These are phyloP conservation scores for Cataglyphis livida DNA, from an alignment of 2,888 invertebrate genomes.

Conservation along the genomic window DNA sequence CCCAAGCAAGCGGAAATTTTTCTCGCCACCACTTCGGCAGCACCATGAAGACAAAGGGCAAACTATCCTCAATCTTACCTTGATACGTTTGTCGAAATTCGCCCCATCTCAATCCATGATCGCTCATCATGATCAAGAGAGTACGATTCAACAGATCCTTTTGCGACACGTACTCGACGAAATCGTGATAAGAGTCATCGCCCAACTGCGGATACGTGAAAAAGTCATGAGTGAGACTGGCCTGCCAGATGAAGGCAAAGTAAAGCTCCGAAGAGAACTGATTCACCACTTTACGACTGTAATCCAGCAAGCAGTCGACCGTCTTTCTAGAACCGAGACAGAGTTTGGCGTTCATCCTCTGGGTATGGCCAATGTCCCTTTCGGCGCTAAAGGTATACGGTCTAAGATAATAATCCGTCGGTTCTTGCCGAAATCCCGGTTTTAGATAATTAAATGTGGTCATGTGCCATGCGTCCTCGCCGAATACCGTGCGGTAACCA, in stretches of 20 bases:
- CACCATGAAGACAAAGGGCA: slow-evolving; percentile 92
- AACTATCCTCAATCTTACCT: slow-evolving; percentile 94
- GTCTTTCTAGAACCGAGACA: slow-evolving; percentile 91
- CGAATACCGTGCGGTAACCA: slow-evolving; percentile 92
- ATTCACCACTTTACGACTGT: slow-evolving; percentile 89
- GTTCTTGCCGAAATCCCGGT: slow-evolving; percentile 91
- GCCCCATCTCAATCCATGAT: slow-evolving; percentile 96
- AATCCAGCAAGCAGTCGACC: slow-evolving; percentile 91
- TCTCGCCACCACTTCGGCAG: slow-evolving; percentile 91
- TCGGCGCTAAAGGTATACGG: slow-evolving; percentile 91
- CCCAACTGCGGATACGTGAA: slow-evolving; percentile 92
- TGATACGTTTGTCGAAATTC: slow-evolving; percentile 93
- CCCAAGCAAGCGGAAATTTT: slow-evolving; percentile 88
- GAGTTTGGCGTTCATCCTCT: slow-evolving; percentile 88
- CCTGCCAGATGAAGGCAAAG: slow-evolving; percentile 95
- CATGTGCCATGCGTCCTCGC: slow-evolving; percentile 93
- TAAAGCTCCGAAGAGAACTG: slow-evolving; percentile 88
- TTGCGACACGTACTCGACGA: slow-evolving; percentile 87
- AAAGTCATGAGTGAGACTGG: slow-evolving; percentile 94
- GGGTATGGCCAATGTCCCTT: slow-evolving; percentile 89
- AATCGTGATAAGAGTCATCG: slow-evolving; percentile 88
- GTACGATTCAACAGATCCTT: slow-evolving; percentile 89
- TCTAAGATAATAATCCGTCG: slow-evolving; percentile 94
- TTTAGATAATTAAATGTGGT: slow-evolving; percentile 93
- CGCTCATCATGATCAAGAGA: slow-evolving; percentile 92